These are phyloP conservation scores for Symphodus melops DNA, from an alignment of 2,113 vertebrate species.

Conservation along the genomic window DNA sequence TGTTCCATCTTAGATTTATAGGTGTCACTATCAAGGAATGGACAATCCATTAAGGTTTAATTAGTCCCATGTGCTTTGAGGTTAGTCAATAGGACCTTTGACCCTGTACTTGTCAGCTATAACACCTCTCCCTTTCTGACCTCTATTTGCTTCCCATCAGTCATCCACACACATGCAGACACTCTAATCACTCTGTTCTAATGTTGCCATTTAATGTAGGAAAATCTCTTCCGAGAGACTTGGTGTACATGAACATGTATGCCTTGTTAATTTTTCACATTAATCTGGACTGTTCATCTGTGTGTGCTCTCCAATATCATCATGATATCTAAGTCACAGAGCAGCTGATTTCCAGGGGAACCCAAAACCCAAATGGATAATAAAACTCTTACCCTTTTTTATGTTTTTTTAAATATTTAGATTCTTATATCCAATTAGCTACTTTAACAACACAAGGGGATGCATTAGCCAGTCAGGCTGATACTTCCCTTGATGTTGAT, in stretches of 20 bases:
- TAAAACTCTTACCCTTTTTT: neutral
- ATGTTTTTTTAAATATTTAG: too few relatives aligned
- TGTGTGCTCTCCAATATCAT: neutral
- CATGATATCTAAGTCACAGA: neutral
- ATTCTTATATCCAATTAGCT: too few relatives aligned
- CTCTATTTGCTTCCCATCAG: neutral
- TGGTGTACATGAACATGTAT: neutral
- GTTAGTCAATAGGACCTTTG: conserved; percentile 46
- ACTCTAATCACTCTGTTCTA: too few relatives aligned
- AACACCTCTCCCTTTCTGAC: conserved; percentile 15
- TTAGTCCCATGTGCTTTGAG: conserved; percentile 28
- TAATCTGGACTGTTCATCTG: neutral
- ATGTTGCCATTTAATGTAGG: neutral
- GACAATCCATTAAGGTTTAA: conserved; percentile 45
- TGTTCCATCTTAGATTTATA: conserved; percentile 30
- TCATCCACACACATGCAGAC: neutral
- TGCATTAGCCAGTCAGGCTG: too few relatives aligned
- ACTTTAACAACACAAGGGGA: too few relatives aligned
- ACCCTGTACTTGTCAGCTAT: conserved; percentile 19
- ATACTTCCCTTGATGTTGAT: too few relatives aligned
- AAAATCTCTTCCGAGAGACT: neutral
- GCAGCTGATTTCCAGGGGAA: neutral
- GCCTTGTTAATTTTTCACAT: neutral
- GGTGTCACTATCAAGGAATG: conserved; percentile 41
- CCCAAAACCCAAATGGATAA: neutral